phyloP scores from a whole-genome alignment of 1,140 invertebrate species.

The Penaeus chinensis region DNA sequence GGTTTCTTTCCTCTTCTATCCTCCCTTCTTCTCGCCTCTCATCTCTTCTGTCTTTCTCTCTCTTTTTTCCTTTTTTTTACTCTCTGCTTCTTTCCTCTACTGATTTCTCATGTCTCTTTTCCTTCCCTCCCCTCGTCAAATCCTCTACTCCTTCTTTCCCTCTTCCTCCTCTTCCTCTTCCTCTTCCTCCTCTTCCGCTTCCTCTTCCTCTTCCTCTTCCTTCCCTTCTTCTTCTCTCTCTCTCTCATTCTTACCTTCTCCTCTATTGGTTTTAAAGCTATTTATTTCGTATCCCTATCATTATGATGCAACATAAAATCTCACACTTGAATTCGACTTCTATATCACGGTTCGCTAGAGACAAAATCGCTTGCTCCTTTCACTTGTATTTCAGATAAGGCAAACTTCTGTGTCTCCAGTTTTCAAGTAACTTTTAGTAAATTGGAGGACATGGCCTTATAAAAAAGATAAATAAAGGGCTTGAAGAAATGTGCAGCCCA shows the following conservation, averaged over 20 bases:
- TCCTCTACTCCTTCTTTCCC: conserved; percentile 1
- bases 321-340: not conserved
- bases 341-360: too few relatives aligned
- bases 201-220: not conserved
- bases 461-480: too few relatives aligned
- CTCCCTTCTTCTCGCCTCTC: not conserved
- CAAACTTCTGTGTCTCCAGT: too few relatives aligned
- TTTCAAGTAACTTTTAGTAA: too few relatives aligned
- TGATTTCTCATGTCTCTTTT: not conserved
- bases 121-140: conserved; percentile 9
- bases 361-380: too few relatives aligned
- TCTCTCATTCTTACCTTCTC: not conserved
- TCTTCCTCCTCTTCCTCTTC: not conserved
- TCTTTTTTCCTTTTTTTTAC: not conserved
- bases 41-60: not conserved
- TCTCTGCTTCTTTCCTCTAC: not conserved
- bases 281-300: not conserved
- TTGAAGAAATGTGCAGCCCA: too few relatives aligned
- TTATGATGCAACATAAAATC: not conserved
- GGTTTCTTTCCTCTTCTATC: not conserved
- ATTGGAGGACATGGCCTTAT: too few relatives aligned
- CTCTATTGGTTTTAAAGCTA: not conserved
- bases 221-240: not conserved
- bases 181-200: not conserved
- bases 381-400: too few relatives aligned